Conservation (phyloP, 2,113 vertebrate genomes). For the Pan troglodytes region NHGRI_mPanTro3-v2.1_pri NC_072410.2:98097501-98098000, state of each 20-base stretch:
- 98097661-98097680: not conserved
- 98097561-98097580: no score
- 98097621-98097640: no score
- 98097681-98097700: not conserved
- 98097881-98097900: not conserved
- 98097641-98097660: no score
- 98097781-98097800: not conserved
- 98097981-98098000: not conserved
- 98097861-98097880: not conserved
- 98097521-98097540: no score
- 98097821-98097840: constrained; percentile 17
- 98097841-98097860: not conserved
- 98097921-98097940: not conserved
- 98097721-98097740: constrained; percentile 1
- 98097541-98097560: no score
- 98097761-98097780: not conserved
- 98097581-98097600: no score
- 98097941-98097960: not conserved
- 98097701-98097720: not conserved
- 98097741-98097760: not conserved
- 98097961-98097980: not conserved
- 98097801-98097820: not conserved
- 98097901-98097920: not conserved
- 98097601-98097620: no score
- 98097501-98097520: no score